Evolutionary conservation across 2,797 vertebrate genomes (phyloP).

Genomic region (Etheostoma perlongum): DNA sequence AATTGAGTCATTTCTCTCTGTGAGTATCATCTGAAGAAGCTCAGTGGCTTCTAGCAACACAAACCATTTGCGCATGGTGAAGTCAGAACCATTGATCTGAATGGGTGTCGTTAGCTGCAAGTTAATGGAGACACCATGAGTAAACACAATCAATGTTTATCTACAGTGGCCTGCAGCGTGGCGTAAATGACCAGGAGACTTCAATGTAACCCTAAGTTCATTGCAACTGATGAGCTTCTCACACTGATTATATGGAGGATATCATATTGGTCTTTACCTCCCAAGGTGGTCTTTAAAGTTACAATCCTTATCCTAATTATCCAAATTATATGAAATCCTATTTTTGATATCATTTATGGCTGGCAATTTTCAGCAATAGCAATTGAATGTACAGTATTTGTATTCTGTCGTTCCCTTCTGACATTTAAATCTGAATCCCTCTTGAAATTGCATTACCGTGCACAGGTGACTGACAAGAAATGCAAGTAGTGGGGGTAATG

Average conservation of each 20-base stretch:
- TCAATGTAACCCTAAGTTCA: constrained; percentile 35
- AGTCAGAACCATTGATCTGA: constrained; percentile 55
- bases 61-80: constrained; percentile 41
- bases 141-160: constrained; percentile 64
- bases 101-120: constrained; percentile 58
- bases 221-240: constrained; percentile 25
- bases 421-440: neutral
- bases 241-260: constrained; percentile 18
- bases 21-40: constrained; percentile 49
- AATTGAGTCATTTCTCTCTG: constrained; percentile 48
- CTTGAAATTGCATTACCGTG: neutral
- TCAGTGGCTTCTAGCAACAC: constrained; percentile 38
- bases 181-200: constrained; percentile 35
- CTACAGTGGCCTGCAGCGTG: constrained; percentile 31
- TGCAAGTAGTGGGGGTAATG: no score
- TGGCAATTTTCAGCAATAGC: neutral
- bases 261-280: neutral
- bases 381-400: neutral
- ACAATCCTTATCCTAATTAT: neutral
- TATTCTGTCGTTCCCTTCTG: neutral
- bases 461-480: neutral
- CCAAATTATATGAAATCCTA: neutral
- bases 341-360: neutral
- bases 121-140: constrained; percentile 63
- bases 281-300: neutral